Evolutionary conservation across 53 echinoderm and acorn worm genomes (phyloP).

Genomic region (Crossaster papposus): DNA sequence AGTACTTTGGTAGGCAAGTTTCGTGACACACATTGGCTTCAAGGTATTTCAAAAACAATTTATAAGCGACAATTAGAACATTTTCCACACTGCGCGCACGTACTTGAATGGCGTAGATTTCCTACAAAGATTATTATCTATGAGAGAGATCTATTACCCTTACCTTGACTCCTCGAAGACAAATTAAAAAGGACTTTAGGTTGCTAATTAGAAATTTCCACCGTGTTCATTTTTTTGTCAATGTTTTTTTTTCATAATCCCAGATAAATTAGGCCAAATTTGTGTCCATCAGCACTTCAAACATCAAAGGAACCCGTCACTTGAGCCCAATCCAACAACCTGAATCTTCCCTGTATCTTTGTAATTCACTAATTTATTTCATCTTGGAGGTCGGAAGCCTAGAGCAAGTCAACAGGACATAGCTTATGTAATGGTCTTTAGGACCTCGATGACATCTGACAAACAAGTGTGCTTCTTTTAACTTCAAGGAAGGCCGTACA

Average conservation of each 20-base stretch:
- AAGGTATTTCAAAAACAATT: too few species aligned
- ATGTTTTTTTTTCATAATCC: not conserved
- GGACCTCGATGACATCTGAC: not conserved
- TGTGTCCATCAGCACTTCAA: not conserved
- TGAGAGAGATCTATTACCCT: not conserved
- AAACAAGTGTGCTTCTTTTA: slow-evolving; percentile 14
- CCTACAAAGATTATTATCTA: too few species aligned
- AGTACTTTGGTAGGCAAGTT: too few species aligned
- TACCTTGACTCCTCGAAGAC: not conserved
- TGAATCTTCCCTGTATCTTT: not conserved
- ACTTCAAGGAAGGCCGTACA: not conserved
- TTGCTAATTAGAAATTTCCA: not conserved
- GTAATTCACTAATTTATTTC: not conserved
- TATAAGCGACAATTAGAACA: too few species aligned
- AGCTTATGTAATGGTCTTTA: slow-evolving; percentile 1
- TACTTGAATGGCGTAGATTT: too few species aligned
- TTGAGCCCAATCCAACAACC: not conserved
- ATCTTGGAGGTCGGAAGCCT: not conserved
- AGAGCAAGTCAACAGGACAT: not conserved
- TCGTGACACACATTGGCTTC: too few species aligned
- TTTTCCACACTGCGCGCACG: too few species aligned
- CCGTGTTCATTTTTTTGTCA: not conserved
- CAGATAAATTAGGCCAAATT: not conserved
- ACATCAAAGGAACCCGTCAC: not conserved
- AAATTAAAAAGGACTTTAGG: not conserved